Percentiles rank a stretch among this genome's conserved stretches.
These are phyloP conservation scores for Oreochromis aureus DNA, from an alignment of 2,113 vertebrate species.

Conservation along the genomic window DNA sequence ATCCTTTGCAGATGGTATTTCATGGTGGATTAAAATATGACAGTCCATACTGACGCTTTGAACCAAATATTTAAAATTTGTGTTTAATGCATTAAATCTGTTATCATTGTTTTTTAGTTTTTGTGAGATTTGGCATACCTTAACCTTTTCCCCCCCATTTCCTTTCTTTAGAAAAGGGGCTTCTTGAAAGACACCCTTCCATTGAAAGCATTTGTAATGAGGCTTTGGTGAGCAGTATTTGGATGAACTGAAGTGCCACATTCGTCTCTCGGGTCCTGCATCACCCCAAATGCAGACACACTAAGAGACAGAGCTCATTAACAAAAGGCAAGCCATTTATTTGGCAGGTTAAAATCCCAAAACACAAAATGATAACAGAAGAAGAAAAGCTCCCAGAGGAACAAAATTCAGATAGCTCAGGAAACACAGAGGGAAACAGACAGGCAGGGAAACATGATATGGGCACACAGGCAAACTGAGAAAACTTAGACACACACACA, in stretches of 20 bases:
- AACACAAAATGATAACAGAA: not conserved
- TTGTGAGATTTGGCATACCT: not conserved
- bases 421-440: not conserved
- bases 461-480: not conserved
- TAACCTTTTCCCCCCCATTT: rapidly evolving
- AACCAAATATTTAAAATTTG: not conserved
- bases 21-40: not conserved
- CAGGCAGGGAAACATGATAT: not conserved
- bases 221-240: not conserved
- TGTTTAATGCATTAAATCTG: not conserved
- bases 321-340: not conserved
- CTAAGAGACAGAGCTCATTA: not conserved
- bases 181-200: not conserved
- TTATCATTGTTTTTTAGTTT: not conserved
- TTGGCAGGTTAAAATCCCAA: not conserved
- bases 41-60: not conserved
- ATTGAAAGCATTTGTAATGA: not conserved
- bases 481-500: not conserved
- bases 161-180: not conserved
- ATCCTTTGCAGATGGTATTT: not conserved
- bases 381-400: not conserved
- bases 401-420: not conserved
- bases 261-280: not conserved
- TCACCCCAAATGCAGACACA: not conserved
- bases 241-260: not conserved